Conservation (phyloP, 2,797 vertebrate genomes). For the Poeciliopsis presidionis region DNA sequence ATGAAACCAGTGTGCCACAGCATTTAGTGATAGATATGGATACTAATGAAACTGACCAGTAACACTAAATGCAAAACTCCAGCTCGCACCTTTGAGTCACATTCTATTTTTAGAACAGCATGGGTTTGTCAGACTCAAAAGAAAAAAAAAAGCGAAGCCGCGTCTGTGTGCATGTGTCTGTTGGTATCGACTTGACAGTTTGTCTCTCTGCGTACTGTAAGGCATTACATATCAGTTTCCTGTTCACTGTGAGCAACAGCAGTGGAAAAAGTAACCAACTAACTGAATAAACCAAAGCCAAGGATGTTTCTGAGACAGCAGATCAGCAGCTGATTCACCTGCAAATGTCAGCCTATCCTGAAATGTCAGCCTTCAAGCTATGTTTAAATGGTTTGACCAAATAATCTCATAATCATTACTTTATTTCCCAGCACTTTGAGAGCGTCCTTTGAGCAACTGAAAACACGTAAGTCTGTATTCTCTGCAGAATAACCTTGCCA, state of each 20-base stretch:
- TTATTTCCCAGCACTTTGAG: constrained; percentile 84
- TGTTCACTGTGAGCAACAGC: constrained; percentile 3
- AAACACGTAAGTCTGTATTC: constrained; percentile 85
- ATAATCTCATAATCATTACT: not conserved
- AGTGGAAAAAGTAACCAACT: not conserved
- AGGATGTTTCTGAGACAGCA: not conserved
- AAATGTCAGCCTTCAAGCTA: not conserved
- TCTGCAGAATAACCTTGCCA: not conserved
- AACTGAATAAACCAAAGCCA: not conserved
- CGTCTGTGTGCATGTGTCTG: not conserved
- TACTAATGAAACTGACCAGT: not conserved
- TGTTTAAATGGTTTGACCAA: not conserved
- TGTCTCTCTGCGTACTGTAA: not conserved
- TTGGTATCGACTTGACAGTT: not conserved
- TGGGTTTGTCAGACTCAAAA: not conserved
- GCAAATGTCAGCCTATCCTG: not conserved
- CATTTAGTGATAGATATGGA: not conserved
- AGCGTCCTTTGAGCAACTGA: constrained; percentile 89
- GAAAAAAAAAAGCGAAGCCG: not conserved
- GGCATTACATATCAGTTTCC: constrained; percentile 25
- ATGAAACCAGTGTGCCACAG: not conserved
- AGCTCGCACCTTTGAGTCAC: constrained; percentile 15
- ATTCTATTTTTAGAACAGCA: constrained; percentile 24
- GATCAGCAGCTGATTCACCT: not conserved
- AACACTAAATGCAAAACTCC: not conserved